Evolutionary conservation across 2,888 invertebrate species (phyloP).

Genomic region (Drepana falcataria): DNA sequence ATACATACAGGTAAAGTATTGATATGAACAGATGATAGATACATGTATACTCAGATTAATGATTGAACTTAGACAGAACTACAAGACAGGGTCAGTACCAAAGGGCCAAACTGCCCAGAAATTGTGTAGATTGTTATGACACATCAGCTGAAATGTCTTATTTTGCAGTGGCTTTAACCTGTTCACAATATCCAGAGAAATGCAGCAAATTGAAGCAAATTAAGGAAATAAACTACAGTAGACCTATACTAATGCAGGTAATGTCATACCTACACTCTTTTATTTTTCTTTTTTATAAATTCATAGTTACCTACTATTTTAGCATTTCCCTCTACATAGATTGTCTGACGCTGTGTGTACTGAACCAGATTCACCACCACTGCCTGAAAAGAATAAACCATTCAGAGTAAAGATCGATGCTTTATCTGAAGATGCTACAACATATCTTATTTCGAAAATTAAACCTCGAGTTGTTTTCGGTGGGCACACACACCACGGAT

Average conservation of each 20-base stretch:
- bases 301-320: constrained; percentile 41
- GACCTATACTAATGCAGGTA: constrained; percentile 90
- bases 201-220: constrained; percentile 50
- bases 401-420: constrained; percentile 92
- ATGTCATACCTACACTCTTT: not conserved
- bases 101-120: too few species aligned
- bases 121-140: too few species aligned
- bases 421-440: constrained; percentile 88
- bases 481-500: constrained; percentile 97
- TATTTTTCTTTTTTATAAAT: not conserved
- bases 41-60: too few species aligned
- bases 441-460: constrained; percentile 78
- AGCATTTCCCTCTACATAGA: constrained; percentile 97
- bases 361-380: constrained; percentile 88
- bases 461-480: constrained; percentile 89
- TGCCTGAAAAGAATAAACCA: constrained; percentile 82
- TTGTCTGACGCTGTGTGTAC: constrained; percentile 89
- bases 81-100: too few species aligned
- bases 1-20: too few species aligned
- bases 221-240: constrained; percentile 71
- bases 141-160: too few species aligned
- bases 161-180: constrained; percentile 48
- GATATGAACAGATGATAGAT: too few species aligned
- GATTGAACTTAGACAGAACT: too few species aligned
- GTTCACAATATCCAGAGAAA: constrained; percentile 32